Evolutionary conservation across 2,797 vertebrate species (phyloP).

Genomic region (Coluber constrictor): DNA sequence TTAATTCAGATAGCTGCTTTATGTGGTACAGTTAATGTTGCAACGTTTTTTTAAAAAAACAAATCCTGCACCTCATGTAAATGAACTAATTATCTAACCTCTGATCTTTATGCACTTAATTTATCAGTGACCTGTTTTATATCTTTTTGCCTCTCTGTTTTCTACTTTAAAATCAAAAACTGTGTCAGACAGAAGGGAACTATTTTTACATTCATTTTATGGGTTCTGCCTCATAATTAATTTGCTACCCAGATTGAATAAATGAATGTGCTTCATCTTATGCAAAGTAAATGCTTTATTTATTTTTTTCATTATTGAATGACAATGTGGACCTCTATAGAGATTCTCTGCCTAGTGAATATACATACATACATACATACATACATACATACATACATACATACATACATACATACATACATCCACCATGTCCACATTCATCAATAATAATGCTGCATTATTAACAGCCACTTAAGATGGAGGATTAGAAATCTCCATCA

Average conservation of each 20-base stretch:
- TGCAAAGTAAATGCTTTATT: conserved; percentile 27
- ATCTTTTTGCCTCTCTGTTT: conserved; percentile 31
- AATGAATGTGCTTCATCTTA: conserved; percentile 16
- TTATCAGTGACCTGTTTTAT: conserved; percentile 59
- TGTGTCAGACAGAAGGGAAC: conserved; percentile 38
- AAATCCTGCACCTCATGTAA: conserved; percentile 63
- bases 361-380: neutral
- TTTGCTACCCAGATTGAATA: conserved; percentile 35
- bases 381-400: no score
- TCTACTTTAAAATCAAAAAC: conserved; percentile 47
- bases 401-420: no score
- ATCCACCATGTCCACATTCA: conserved; percentile 3
- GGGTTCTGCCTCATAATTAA: conserved; percentile 34
- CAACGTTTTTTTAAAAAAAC: conserved; percentile 55
- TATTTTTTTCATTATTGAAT: conserved; percentile 16
- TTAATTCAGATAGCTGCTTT: conserved; percentile 46
- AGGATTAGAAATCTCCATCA: conserved; percentile 48
- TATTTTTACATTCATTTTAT: conserved; percentile 45
- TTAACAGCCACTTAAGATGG: conserved; percentile 37
- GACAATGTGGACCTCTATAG: neutral
- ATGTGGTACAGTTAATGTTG: conserved; percentile 54
- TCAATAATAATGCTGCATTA: conserved; percentile 43
- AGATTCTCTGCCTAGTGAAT: conserved; percentile 17
- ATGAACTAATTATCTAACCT: conserved; percentile 63
- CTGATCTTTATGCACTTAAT: conserved; percentile 62